Evolutionary conservation across 2,888 invertebrate genomes (phyloP), one percentile per base, ranked within the genome.

Genomic region (Rapana venosa): DNA sequence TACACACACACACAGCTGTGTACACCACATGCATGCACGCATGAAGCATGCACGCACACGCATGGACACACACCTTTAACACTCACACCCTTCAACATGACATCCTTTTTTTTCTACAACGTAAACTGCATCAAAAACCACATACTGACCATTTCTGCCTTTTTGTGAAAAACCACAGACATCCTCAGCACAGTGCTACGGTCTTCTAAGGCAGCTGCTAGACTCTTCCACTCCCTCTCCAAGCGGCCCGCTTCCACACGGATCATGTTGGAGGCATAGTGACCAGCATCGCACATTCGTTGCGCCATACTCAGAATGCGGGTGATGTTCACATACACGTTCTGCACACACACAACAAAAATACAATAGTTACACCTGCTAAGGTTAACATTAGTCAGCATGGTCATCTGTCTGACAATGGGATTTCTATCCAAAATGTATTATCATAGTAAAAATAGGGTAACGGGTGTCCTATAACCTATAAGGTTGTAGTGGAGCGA

Each of bases 101-200:
- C 77, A 79, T 2, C 17, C 77, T 15, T 32, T 79, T 79, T 15
- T 20, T 20, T 32, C 35, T 20, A 79, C 13, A 32, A 30, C 79
- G n/a, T 26, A 77, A 26, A 77, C 8, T 1, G 2, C n/a, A 77
- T n/a, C 74, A 77, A 11, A 30, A 17, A 30, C 1, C 6, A 26
- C 74, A 77, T 32, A 83, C 90, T 91, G 90, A 97, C 97, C 96
- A 97, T 97, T 94, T 97, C 96, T 79, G 99, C 99, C 96, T 98
- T 99, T 96, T 99, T 98, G 96, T 99, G 99, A 97, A 99, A 99
- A 91, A 98, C 97, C 88, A 99, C 98, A 86, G 99, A 99, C 92
- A 99, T 97, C 1, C 98, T 98, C 32, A 99, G 97, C 66, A 99
- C 99, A 0, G 98, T 98, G 15, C 98, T 98, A 87, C 99, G 97